Conservation (phyloP, 2,888 invertebrate genomes). For the Aporophyla nigra region DNA sequence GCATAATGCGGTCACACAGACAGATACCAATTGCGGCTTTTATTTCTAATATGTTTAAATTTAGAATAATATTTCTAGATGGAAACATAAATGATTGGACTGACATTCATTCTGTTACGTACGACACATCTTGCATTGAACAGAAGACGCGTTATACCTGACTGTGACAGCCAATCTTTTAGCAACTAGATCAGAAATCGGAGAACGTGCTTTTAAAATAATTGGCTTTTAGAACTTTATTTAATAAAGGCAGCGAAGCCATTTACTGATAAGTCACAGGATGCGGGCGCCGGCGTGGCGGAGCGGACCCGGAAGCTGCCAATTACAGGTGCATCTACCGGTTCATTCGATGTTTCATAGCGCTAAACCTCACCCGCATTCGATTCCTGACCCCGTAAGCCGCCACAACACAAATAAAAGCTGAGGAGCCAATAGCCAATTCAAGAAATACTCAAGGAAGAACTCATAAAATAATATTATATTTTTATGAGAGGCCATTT, state of each 20-base stretch:
- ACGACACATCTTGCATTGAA: background rate
- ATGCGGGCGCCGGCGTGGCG: conserved; percentile 63
- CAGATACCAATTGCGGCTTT: background rate
- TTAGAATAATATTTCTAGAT: background rate
- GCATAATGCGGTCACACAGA: background rate
- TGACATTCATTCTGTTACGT: background rate
- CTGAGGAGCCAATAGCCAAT: conserved; percentile 7
- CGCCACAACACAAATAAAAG: conserved; percentile 46
- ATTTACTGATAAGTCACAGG: conserved; percentile 58
- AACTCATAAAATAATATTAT: conserved; percentile 44
- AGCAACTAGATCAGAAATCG: conserved; percentile 27
- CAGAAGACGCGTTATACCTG: background rate
- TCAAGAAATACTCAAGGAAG: conserved; percentile 33
- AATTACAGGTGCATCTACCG: conserved; percentile 79
- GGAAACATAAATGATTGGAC: no score
- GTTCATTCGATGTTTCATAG: conserved; percentile 65
- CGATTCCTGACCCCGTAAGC: conserved; percentile 7
- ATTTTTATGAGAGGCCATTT: conserved; percentile 49
- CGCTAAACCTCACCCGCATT: conserved; percentile 35
- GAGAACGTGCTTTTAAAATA: conserved; percentile 49
- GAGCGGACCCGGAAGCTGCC: conserved; percentile 73
- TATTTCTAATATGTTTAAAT: no score
- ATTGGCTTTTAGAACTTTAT: conserved; percentile 54
- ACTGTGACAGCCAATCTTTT: conserved; percentile 1
- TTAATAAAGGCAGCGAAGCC: conserved; percentile 43